Conservation (phyloP, 2,113 vertebrate species). For the Hippoglossus stenolepis region DNA sequence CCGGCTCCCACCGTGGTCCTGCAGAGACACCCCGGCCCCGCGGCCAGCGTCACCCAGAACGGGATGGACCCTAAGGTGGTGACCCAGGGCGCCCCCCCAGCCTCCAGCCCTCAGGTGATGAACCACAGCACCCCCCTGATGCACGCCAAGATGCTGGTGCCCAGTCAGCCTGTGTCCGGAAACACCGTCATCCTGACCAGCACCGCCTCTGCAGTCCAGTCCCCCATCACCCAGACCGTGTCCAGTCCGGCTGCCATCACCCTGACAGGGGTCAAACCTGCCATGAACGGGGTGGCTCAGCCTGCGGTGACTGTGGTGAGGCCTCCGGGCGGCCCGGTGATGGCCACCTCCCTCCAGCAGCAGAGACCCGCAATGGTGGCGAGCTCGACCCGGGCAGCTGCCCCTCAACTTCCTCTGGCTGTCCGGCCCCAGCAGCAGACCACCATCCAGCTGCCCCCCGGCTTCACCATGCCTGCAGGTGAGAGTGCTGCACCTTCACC, state of each 20-base stretch:
- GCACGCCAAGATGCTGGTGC: slow-evolving; percentile 77
- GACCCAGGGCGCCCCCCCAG: slow-evolving; percentile 38
- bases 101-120: slow-evolving; percentile 64
- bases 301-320: slow-evolving; percentile 62
- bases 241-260: slow-evolving; percentile 26
- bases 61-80: slow-evolving; percentile 76
- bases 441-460: slow-evolving; percentile 89
- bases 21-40: slow-evolving; percentile 76
- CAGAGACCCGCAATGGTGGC: slow-evolving; percentile 79
- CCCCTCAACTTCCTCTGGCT: slow-evolving; percentile 76
- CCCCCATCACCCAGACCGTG: slow-evolving; percentile 56
- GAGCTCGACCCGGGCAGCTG: slow-evolving; percentile 67
- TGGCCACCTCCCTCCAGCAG: slow-evolving; percentile 74
- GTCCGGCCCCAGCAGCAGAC: slow-evolving; percentile 88
- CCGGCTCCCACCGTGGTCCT: slow-evolving; percentile 67
- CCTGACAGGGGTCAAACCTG: slow-evolving; percentile 71
- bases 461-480: slow-evolving; percentile 89
- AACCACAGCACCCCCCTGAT: slow-evolving; percentile 76
- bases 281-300: slow-evolving; percentile 74
- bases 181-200: slow-evolving; percentile 42
- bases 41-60: slow-evolving; percentile 71
- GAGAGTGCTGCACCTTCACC: neutral
- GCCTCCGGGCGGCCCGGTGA: slow-evolving; percentile 58
- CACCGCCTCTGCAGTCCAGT: slow-evolving; percentile 42
- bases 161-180: slow-evolving; percentile 59